phyloP scores from a whole-genome alignment of 2,113 vertebrate species.

The Pithys albifrons region DNA sequence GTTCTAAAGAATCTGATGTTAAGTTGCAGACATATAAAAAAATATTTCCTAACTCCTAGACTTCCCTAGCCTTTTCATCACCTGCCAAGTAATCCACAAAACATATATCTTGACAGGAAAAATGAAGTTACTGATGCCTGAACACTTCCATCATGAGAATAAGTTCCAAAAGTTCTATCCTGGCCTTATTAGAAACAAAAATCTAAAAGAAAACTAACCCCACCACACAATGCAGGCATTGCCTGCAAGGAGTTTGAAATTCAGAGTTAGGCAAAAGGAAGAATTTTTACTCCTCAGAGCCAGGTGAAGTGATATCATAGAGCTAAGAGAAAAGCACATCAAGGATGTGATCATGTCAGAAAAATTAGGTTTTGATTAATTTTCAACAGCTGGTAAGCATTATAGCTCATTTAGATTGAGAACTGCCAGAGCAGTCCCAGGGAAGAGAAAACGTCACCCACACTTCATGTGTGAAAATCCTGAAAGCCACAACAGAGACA shows the following conservation, averaged over 20 bases:
- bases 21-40: background rate
- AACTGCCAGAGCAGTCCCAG: background rate
- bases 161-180: background rate
- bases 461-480: background rate
- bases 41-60: background rate
- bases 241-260: background rate
- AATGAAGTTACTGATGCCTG: background rate
- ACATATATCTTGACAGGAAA: background rate
- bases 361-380: background rate
- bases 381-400: background rate
- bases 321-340: background rate
- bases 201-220: background rate
- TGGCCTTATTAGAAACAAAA: background rate
- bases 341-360: background rate
- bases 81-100: background rate
- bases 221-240: background rate
- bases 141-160: background rate
- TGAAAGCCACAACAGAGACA: conserved; percentile 20
- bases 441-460: background rate
- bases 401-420: background rate
- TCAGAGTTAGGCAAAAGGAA: background rate
- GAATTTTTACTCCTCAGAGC: background rate
- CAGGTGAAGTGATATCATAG: background rate
- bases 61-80: background rate
- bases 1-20: background rate